Base-by-base conservation (phyloP, 2,113 vertebrate species). In the Gallinago media region DNA sequence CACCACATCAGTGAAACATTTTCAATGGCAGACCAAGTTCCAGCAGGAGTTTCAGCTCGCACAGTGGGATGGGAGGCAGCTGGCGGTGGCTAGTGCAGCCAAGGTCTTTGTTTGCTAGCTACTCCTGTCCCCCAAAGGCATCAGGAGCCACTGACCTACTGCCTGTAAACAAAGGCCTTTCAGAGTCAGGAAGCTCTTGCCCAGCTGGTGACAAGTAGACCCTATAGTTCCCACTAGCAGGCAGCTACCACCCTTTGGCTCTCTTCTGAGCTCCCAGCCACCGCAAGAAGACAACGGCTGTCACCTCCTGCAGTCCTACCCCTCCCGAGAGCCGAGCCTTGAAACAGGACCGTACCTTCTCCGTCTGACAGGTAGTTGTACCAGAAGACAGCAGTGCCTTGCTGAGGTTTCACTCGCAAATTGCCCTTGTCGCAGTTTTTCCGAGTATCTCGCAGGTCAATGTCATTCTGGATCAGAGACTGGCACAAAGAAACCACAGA, bases 281-380 rank as follows among this genome's bases (percentile, higher is more conserved):
- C 34, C 2, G 1, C 31, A 55, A 88, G 54, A 68, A 36, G 34
- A 65, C 0, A 4, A 61, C 2, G 4, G 44, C 62, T 75, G 31
- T 71, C 88, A 75, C 90, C 94, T 81, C 65, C 56, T 46, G 70
- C 70, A 61, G 21, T 61, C 54, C 66, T 44, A 26, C 15, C n/a
- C 20, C 74, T 85, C 71, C 36, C 52, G 50, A 59, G 42, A 84
- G 49, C 52, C 0, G 5, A 71, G 40, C 36, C 70, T 26, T 12
- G 46, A 59, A 85, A 36, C 1, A 11, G 76, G 49, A 22, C 91
- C 34, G 1, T 98, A 99, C 99, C 99, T 98, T 99, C 98, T 40
- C 99, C 99, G 4, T 99, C 99, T n/a, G 99, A 99, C 74, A 99
- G 98, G 96, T 99, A 99, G 98, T 99, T 99, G 98, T 99, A 99